Evolutionary conservation across 35 echinoderm and acorn worm species (phyloP), one percentile per base, ranked within the genome.

Genomic region (Holothuria glaberrima): DNA sequence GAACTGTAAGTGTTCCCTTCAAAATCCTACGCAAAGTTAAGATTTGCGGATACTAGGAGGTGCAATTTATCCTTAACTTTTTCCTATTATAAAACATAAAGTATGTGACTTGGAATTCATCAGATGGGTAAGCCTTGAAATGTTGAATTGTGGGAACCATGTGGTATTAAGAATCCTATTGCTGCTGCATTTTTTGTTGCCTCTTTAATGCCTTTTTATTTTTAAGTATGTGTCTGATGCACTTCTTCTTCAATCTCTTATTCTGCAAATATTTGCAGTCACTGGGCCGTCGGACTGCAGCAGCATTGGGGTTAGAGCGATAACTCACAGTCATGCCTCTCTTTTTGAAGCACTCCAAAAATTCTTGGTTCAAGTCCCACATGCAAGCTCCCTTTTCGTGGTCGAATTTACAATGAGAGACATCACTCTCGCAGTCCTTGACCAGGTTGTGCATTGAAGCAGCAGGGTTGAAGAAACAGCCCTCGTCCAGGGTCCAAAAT

Each of bases 191-290:
- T n/a, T n/a, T n/a, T n/a, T n/a, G n/a, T n/a, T 63, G 25, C 21
- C 0, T 0, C 3, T 27, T 69, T 6, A 69, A 17, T 33, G 10
- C 10, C 21, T 38, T 36, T 27, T 38, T 33, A 9, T 78, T 6
- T 57, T 87, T 87, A 16, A 20, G 2, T 21, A 87, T 0, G 12
- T 87, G 21, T 20, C 85, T 60, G 16, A 87, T 14, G 46, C 85
- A 87, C 35, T 71, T 87, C 61, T 71, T 67, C 85, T 70, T 87
- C 44, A 87, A 33, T 20, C 38, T 22, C n/a, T 70, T 87, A 62
- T 22, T 69, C 35, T 67, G 85, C 21, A 87, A 62, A 19, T 87
- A 69, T 50, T 87, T 87, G 63, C 85, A 87, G 85, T 87, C 85
- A 36, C 85, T 87, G 33, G 85, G 62, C 6, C n/a, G 29, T 36